Conservation (phyloP, 92 coral and sea anemone species). For the Micromussa lordhowensis region DNA sequence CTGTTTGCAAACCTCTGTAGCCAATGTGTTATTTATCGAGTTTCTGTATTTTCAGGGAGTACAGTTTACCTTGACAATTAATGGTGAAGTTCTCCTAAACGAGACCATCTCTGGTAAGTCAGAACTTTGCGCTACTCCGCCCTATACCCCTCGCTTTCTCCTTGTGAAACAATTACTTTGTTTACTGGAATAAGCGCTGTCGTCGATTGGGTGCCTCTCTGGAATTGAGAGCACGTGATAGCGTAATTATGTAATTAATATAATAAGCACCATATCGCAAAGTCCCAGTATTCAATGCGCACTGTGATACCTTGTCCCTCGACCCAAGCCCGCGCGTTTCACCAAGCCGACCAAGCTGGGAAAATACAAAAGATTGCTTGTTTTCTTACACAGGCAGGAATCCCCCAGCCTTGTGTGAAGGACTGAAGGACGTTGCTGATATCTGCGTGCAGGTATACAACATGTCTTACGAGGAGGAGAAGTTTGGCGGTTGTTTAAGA, state of each 20-base stretch:
- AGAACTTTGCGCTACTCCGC: background rate
- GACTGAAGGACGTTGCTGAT: constrained; percentile 9
- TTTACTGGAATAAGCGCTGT: no score
- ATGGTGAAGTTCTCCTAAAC: constrained; percentile 8
- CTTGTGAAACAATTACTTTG: background rate
- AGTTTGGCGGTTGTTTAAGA: constrained; percentile 30
- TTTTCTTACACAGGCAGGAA: constrained; percentile 10
- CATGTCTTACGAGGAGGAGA: constrained; percentile 17
- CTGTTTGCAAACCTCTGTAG: background rate
- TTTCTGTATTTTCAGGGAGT: constrained; percentile 1
- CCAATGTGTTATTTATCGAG: background rate
- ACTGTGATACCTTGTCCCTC: no score
- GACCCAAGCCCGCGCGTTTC: no score
- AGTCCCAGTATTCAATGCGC: no score
- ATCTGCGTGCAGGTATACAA: constrained; percentile 29
- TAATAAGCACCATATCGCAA: no score
- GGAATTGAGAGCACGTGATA: no score
- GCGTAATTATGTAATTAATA: no score
- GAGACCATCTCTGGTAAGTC: constrained; percentile 34
- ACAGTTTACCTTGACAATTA: constrained; percentile 4
- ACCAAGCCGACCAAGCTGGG: no score
- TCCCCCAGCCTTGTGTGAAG: constrained; percentile 27
- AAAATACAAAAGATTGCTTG: background rate
- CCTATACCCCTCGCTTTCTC: background rate
- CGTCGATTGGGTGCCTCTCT: no score